Percentiles rank a stretch among this genome's conserved stretches.
These are phyloP conservation scores for Lagopus leucura DNA, from an alignment of 2,113 vertebrate species.

Conservation along the genomic window DNA sequence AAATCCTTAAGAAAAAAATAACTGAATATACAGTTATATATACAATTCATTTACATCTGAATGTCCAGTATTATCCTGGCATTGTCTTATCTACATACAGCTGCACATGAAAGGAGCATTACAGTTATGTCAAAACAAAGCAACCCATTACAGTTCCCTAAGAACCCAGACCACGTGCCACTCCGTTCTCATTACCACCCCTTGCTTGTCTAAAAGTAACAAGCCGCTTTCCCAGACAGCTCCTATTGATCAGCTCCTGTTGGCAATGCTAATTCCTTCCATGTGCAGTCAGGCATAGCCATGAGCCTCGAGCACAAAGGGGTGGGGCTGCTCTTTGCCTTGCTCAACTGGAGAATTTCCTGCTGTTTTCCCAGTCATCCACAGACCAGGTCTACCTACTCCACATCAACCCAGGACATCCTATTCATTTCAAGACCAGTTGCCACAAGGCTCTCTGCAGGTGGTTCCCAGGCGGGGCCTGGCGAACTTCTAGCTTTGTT, in stretches of 20 bases:
- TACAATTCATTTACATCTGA: constrained; percentile 65
- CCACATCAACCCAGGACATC: constrained; percentile 47
- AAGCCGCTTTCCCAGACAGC: constrained; percentile 59
- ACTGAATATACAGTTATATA: constrained; percentile 8
- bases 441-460: constrained; percentile 50
- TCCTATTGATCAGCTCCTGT: constrained; percentile 64
- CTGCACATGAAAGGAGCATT: constrained; percentile 68
- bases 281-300: constrained; percentile 70
- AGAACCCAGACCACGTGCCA: constrained; percentile 34
- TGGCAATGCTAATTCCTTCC: constrained; percentile 69
- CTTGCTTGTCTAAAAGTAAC: constrained; percentile 53
- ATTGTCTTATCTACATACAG: constrained; percentile 76
- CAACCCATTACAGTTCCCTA: constrained; percentile 54
- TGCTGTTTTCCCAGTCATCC: constrained; percentile 63
- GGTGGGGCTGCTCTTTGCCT: constrained; percentile 62
- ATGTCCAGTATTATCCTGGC: constrained; percentile 55
- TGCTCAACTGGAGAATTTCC: constrained; percentile 67
- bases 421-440: constrained; percentile 23
- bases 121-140: constrained; percentile 71
- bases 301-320: constrained; percentile 62
- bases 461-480: constrained; percentile 17
- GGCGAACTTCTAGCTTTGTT: constrained; percentile 47
- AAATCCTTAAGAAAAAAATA: background rate
- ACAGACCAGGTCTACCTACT: constrained; percentile 56
- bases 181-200: constrained; percentile 44